A percentile compares a stretch with the other conserved stretches of the same genome.
phyloP scores from a whole-genome alignment of 1,140 invertebrate genomes.

The Neodiprion lecontei region DNA sequence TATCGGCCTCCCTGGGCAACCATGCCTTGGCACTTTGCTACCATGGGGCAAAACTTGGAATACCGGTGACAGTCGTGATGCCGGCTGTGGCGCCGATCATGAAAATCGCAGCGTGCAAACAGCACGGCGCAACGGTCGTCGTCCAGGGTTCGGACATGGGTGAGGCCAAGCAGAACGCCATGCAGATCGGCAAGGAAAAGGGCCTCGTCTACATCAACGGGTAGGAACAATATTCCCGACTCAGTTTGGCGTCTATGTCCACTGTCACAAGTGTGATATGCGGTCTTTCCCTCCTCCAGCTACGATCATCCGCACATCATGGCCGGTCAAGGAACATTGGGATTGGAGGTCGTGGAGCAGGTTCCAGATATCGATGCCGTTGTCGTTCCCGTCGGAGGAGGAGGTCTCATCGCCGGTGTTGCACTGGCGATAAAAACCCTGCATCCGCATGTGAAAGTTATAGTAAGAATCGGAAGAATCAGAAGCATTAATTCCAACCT shows the following conservation, averaged over 20 bases:
- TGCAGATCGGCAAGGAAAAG: constrained; percentile 75
- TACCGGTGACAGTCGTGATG: constrained; percentile 94
- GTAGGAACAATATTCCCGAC: constrained; percentile 55
- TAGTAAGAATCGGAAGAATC: constrained; percentile 62
- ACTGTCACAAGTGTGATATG: not conserved
- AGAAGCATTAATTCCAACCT: not conserved
- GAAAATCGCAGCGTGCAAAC: constrained; percentile 88
- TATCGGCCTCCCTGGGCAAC: constrained; percentile 92
- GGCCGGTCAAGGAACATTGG: constrained; percentile 92
- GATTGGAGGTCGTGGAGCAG: constrained; percentile 90
- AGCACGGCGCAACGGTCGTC: constrained; percentile 85
- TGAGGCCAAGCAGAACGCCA: constrained; percentile 82
- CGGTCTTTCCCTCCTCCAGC: constrained; percentile 56
- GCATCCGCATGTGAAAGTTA: constrained; percentile 78
- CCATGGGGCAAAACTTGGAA: constrained; percentile 80
- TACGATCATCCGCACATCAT: constrained; percentile 94
- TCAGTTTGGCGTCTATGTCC: not conserved
- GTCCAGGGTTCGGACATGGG: constrained; percentile 85
- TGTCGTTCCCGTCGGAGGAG: constrained; percentile 88
- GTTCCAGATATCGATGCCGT: constrained; percentile 78
- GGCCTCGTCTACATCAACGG: constrained; percentile 86
- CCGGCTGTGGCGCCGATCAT: constrained; percentile 90
- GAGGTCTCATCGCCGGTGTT: constrained; percentile 87
- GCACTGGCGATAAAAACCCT: constrained; percentile 87
- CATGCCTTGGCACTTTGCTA: constrained; percentile 90